A percentile compares a stretch with the other conserved stretches of the same genome.
phyloP scores from a whole-genome alignment of 2,888 invertebrate species.

The Operophtera brumata region DNA sequence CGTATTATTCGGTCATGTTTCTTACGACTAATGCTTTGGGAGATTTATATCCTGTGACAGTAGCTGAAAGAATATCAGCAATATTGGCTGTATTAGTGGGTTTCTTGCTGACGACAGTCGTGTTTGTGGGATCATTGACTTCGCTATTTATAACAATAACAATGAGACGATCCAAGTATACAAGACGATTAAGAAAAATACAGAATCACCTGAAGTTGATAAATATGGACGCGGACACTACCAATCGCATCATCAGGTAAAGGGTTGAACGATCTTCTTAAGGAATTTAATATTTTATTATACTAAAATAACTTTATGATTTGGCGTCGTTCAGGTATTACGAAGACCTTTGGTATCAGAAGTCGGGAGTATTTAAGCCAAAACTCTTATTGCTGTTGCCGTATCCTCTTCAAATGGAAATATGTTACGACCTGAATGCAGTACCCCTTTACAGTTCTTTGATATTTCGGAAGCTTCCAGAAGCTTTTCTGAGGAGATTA shows the following conservation, averaged over 20 bases:
- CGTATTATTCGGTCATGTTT: slow-evolving; percentile 73
- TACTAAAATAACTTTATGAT: slow-evolving; percentile 7
- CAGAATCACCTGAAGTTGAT: slow-evolving; percentile 68
- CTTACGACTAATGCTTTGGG: slow-evolving; percentile 73
- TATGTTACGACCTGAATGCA: slow-evolving; percentile 75
- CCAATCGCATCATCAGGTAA: slow-evolving; percentile 67
- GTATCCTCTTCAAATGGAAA: slow-evolving; percentile 74
- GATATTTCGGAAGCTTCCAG: slow-evolving; percentile 75
- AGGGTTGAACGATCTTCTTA: slow-evolving; percentile 4
- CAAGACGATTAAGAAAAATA: slow-evolving; percentile 67
- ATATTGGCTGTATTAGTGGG: slow-evolving; percentile 66
- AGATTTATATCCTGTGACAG: slow-evolving; percentile 70
- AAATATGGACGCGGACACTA: slow-evolving; percentile 63
- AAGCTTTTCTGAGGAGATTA: slow-evolving; percentile 75
- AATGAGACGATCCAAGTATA: slow-evolving; percentile 69
- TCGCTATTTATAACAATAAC: slow-evolving; percentile 75
- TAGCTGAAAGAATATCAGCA: slow-evolving; percentile 62
- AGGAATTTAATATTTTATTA: neutral
- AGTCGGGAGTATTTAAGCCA: slow-evolving; percentile 73
- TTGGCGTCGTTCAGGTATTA: slow-evolving; percentile 60
- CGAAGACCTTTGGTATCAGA: slow-evolving; percentile 76
- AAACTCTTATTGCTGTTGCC: slow-evolving; percentile 67
- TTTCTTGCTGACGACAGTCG: slow-evolving; percentile 70
- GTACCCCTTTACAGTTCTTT: slow-evolving; percentile 74
- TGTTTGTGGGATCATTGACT: slow-evolving; percentile 76